phyloP scores from a whole-genome alignment of 2,888 invertebrate genomes.

The Heliconius cydno region DNA sequence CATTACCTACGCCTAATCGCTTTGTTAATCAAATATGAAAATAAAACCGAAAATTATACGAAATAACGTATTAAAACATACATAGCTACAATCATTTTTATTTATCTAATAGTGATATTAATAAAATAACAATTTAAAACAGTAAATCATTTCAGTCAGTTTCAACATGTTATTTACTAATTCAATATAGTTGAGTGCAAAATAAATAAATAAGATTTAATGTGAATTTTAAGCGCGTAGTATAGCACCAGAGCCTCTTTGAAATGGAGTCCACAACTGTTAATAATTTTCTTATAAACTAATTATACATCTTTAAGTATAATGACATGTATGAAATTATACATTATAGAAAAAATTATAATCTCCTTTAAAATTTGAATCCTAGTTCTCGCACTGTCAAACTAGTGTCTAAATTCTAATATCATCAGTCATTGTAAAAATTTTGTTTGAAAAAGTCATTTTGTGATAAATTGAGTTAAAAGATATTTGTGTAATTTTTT shows the following conservation, averaged over 20 bases:
- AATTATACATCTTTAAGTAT: not conserved
- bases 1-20: not conserved
- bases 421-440: not conserved
- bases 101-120: not conserved
- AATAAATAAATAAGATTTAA: constrained; percentile 5
- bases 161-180: not conserved
- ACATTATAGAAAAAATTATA: not conserved
- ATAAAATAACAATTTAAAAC: not conserved
- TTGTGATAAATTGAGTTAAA: not conserved
- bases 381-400: not conserved
- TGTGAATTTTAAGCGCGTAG: not conserved
- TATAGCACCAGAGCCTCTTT: constrained; percentile 43
- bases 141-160: not conserved
- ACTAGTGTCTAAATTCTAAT: not conserved
- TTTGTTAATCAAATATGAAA: not conserved
- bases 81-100: not conserved
- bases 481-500: no score
- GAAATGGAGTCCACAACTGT: not conserved
- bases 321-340: no score
- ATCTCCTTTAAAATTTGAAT: not conserved
- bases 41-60: not conserved
- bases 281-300: constrained; percentile 19
- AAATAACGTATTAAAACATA: not conserved
- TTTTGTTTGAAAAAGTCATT: not conserved
- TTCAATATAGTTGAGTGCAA: not conserved